Base-by-base conservation (phyloP, 2,113 vertebrate genomes). In the Anser cygnoides region DNA sequence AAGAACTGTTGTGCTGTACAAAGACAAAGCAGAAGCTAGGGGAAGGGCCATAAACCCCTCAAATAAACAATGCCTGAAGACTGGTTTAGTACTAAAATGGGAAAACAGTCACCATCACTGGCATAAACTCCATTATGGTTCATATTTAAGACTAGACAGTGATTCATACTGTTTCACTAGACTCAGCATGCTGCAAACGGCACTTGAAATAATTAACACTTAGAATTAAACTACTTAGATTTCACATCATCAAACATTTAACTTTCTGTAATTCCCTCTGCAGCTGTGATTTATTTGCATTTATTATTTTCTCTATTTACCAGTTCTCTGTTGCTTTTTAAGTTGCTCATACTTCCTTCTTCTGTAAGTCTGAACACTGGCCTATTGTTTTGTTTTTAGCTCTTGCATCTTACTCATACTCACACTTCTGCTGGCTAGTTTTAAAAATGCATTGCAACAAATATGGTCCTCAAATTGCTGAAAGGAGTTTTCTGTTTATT, bases 151-250 rank as follows among this genome's bases (percentile, higher is more conserved):
- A 71, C 95, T 93, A 94, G 89, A 94, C 92, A 61, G 92, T 95
- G 95, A 96, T 93, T 97, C 95, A 95, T 81, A 75, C 71, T 79
- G 68, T 87, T 92, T 90, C 68, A 78, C 91, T 95, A 95, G 96
- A 92, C 95, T 95, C 95, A 94, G 95, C 96, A 92, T 93, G 95
- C 87, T 96, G 90, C 91, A 96, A 96, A 97, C 96, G 72, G 59
- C 83, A 93, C 92, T 92, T 92, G 78, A 97, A 94, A 92, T 97
- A 96, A 96, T 96, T 97, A 95, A 95, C 93, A 96, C 85, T 95
- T 92, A 94, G 91, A 96, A 97, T 97, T 95, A 93, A 95, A 92
- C 84, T 89, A 81, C 95, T 96, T 94, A 92, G 84, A 92, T 97
- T 97, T 84, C 92, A 75, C 93, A 95, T 95, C 87, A 95, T 96